Percentiles rank a stretch among this genome's conserved stretches.
Conservation (phyloP, 2,797 vertebrate species). For the Enoplosus armatus region DNA sequence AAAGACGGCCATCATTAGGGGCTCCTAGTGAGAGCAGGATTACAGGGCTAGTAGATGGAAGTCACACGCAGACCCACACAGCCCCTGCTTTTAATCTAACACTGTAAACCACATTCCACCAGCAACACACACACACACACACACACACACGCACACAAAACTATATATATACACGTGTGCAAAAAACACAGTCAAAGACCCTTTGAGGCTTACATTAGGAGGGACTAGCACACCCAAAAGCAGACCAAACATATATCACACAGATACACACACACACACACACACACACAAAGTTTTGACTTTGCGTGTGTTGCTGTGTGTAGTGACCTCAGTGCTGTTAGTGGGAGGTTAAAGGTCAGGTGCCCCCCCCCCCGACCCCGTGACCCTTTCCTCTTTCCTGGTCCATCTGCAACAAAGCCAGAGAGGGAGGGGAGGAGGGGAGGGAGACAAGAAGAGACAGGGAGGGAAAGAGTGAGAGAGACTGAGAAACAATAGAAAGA, state of each 20-base stretch:
- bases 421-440: not conserved
- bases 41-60: conserved; percentile 75
- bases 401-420: conserved; percentile 38
- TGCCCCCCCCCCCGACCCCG: conserved; percentile 52
- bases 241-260: not conserved
- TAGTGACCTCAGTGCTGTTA: conserved; percentile 45
- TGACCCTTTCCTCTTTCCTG: conserved; percentile 67
- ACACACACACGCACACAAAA: not conserved
- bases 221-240: not conserved
- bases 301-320: conserved; percentile 27
- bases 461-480: not conserved
- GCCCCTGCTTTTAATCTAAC: conserved; percentile 70
- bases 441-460: conserved; percentile 10
- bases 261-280: conserved; percentile 16
- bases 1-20: conserved; percentile 75
- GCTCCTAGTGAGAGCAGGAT: conserved; percentile 71
- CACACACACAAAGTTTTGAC: conserved; percentile 13
- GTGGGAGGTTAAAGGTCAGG: conserved; percentile 69
- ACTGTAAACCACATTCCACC: conserved; percentile 68
- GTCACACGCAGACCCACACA: conserved; percentile 75
- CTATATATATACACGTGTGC: not conserved
- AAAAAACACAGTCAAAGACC: conserved; percentile 21
- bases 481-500: conserved; percentile 21
- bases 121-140: conserved; percentile 14
- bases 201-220: conserved; percentile 10